phyloP scores from a whole-genome alignment of 2,888 invertebrate species.

The Allophyes oxyacanthae region DNA sequence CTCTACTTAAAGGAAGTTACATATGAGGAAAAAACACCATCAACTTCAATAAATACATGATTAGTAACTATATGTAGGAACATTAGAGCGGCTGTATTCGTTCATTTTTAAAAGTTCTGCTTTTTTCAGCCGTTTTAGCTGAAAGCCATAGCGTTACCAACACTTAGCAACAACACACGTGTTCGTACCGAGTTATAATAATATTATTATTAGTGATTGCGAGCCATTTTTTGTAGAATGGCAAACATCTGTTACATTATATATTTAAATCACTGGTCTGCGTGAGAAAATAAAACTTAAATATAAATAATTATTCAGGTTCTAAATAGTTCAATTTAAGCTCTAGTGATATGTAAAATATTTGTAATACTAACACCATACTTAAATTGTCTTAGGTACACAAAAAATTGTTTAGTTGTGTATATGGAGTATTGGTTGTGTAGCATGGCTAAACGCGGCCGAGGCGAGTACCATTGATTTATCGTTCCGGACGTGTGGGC shows the following conservation, averaged over 20 bases:
- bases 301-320: neutral
- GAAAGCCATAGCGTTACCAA: neutral
- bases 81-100: neutral
- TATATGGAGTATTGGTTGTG: too few species aligned
- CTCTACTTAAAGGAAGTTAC: constrained; percentile 11
- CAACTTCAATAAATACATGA: constrained; percentile 15
- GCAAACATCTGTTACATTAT: constrained; percentile 30
- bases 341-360: too few species aligned
- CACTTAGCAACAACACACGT: constrained; percentile 20
- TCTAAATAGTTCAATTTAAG: too few species aligned
- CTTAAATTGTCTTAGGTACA: constrained; percentile 4
- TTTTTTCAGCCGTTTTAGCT: too few species aligned
- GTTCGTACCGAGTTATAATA: constrained; percentile 4
- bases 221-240: constrained; percentile 19
- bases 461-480: constrained; percentile 42
- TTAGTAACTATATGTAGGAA: constrained; percentile 1
- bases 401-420: constrained; percentile 12
- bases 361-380: neutral
- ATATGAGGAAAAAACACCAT: constrained; percentile 4
- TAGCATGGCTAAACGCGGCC: constrained; percentile 10
- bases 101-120: neutral
- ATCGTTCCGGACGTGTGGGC: constrained; percentile 55
- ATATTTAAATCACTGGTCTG: constrained; percentile 6
- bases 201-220: constrained; percentile 24
- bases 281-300: constrained; percentile 15